Base-by-base conservation (phyloP, 2,888 invertebrate genomes). In the Linnaemya tessellans region DNA sequence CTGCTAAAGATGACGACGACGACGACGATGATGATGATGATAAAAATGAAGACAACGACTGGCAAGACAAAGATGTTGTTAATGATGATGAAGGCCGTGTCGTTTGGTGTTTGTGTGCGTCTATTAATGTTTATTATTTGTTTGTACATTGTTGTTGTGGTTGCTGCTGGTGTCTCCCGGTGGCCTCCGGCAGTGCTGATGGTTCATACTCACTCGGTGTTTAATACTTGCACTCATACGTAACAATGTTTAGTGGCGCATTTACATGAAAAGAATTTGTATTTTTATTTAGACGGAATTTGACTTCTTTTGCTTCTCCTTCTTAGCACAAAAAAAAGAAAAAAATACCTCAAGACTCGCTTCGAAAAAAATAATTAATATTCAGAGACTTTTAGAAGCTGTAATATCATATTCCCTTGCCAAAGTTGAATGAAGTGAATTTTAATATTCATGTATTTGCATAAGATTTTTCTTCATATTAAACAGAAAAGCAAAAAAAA, bases 391-490 rank as follows among this genome's bases (percentile, higher is more conserved):
- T 41, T 70, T 62, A 54, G 68, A 68, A 68, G 58, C 67, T 68
- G 49, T 7, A 60, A 49, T 13, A 60, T 60, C 54, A 68, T 49
- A 60, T 68, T 58, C 67, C 15, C 15, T 38, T 20, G 25, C 51
- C 51, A 43, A 54, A 70, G 62, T 18, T n/a, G 2, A 18, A 51
- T 38, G 18, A 74, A 67, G 49, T 56, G 58, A 64, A 79, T 84
- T 74, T 81, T 84, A 81, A 81, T 84, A 81, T 79, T 84, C 73
- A 58, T 56, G 62, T 84, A 84, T 84, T 84, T 84, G 74, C 80
- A 78, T 74, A 84, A 78, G 73, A 73, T 68, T 43, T 64, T 43
- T 73, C 13, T 38, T 62, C 64, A 75, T 70, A 58, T 65, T 73
- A 73, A 80, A 80, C 73, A 56, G n/a, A n/a, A n/a, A n/a, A n/a